Percentiles rank a stretch among this genome's conserved stretches.
Conservation (phyloP, 2,113 vertebrate species). For the Rattus rattus region DNA sequence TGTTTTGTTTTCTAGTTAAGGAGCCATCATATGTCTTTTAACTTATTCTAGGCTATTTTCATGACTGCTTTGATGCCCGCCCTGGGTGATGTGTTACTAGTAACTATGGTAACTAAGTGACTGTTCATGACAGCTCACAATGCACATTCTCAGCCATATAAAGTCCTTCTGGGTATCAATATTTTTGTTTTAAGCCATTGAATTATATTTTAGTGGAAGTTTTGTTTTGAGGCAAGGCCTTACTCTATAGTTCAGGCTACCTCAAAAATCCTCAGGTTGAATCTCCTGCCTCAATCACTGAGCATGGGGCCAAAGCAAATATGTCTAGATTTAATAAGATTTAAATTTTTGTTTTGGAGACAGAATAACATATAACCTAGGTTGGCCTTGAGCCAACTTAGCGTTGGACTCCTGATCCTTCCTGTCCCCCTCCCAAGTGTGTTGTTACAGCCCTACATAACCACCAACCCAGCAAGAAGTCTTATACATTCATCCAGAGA, state of each 20-base stretch:
- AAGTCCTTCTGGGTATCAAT: background rate
- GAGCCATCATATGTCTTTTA: background rate
- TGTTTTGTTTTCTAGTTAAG: background rate
- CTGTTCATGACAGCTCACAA: background rate
- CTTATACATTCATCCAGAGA: background rate
- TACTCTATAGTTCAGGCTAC: background rate
- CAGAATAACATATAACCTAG: background rate
- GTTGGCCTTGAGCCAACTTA: background rate
- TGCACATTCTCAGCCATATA: background rate
- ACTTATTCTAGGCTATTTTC: background rate
- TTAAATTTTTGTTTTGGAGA: background rate
- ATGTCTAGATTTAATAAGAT: background rate
- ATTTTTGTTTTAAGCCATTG: conserved; percentile 14
- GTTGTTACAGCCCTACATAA: too few relatives aligned
- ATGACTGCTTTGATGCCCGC: background rate
- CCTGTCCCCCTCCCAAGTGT: background rate
- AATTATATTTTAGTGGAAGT: background rate
- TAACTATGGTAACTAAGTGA: background rate
- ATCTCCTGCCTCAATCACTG: background rate
- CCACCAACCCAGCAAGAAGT: background rate
- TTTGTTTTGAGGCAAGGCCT: background rate
- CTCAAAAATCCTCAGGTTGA: background rate
- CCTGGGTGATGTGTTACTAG: background rate
- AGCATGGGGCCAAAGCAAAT: background rate
- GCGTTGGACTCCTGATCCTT: background rate